phyloP scores from a whole-genome alignment of 2,797 vertebrate species.

The Diglossa cyanea region DNA sequence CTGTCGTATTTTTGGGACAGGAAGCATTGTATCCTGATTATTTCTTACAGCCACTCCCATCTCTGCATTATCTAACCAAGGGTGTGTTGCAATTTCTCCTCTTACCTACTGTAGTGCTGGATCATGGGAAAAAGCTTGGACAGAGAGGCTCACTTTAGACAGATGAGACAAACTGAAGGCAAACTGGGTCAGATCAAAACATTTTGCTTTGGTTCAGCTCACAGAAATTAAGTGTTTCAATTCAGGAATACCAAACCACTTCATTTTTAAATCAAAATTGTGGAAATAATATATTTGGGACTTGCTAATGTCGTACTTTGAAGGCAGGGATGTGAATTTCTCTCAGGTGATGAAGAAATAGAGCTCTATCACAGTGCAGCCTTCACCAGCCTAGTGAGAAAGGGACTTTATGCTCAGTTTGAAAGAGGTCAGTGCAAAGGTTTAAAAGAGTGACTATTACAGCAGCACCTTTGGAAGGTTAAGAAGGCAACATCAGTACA shows the following conservation, averaged over 20 bases:
- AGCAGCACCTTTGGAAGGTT: not conserved
- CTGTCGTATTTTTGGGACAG: not conserved
- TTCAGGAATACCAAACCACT: not conserved
- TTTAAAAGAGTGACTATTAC: not conserved
- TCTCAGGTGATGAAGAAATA: not conserved
- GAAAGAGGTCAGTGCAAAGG: not conserved
- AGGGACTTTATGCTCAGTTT: not conserved
- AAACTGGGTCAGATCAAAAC: not conserved
- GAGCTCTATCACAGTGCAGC: not conserved
- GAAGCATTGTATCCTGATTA: not conserved
- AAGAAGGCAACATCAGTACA: not conserved
- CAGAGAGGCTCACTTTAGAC: not conserved
- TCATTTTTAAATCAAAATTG: not conserved
- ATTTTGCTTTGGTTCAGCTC: not conserved
- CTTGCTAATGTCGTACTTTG: not conserved
- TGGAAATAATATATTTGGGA: not conserved
- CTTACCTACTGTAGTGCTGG: not conserved
- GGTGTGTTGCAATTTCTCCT: not conserved
- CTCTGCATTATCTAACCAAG: not conserved
- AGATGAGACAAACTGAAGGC: not conserved
- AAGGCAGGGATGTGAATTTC: not conserved
- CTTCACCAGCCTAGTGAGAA: not conserved
- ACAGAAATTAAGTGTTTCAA: not conserved
- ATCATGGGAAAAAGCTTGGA: not conserved
- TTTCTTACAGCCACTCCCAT: not conserved